Base-by-base conservation (phyloP, 2,888 invertebrate species). In the Drosophila differens region DNA sequence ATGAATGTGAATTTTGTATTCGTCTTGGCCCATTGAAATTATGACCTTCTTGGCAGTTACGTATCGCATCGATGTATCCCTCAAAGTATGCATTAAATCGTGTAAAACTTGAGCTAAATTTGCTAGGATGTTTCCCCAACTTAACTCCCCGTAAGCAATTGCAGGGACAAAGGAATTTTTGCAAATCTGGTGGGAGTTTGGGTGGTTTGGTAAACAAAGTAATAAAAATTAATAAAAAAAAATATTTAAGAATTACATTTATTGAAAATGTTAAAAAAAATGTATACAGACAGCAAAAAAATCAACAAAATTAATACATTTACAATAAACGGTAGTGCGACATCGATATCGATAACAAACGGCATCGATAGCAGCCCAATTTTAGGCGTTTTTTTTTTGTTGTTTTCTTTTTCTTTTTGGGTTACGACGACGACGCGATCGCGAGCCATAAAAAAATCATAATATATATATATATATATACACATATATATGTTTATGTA, bases 251-350 rank as follows among this genome's bases (percentile, higher is more conserved):
- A 87, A 90, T 87, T 90, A 87, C 91, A 90, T 87, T 91, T 90
- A 87, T 88, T 88, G 82, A 91, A 88, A 88, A 90, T 90, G 86
- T 83, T 85, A 91, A 88, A 89, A 90, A 91, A 85, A 86, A 81
- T 82, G 87, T 90, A 89, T 89, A 87, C 87, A 87, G 87, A 91
- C 87, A 87, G 87, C 87, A 91, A 91, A 87, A 87, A 87, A 91
- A 90, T 91, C 87, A 87, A 87, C 87, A 87, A 87, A 87, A 90
- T 87, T 87, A 87, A 87, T 89, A 87, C 89, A 91, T 87, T 91
- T 87, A 87, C 87, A 91, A 91, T 89, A 85, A 90, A 89, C 74
- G 85, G 76, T 87, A 89, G 91, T 86, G 85, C 87, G 89, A 87
- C 73, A 69, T 69, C 71, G 80, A 81, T 90, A 85, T 83, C 83